Percentiles rank a stretch among this genome's conserved stretches.
phyloP scores from a whole-genome alignment of 2,113 vertebrate species.

The Labrus mixtus region DNA sequence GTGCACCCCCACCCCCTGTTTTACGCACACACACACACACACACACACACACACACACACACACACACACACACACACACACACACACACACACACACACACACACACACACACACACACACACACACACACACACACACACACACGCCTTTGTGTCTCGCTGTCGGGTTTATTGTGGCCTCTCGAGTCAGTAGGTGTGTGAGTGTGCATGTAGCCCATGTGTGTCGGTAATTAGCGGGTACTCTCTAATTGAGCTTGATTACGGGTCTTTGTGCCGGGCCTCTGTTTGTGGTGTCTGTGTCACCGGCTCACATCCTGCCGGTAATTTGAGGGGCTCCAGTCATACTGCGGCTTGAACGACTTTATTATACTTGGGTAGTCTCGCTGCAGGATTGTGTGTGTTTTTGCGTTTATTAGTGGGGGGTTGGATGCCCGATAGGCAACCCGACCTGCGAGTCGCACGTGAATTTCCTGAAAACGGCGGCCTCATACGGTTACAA shows the following conservation, averaged over 20 bases:
- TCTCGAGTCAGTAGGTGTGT: constrained; percentile 35
- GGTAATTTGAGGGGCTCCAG: constrained; percentile 49
- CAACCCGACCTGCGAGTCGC: constrained; percentile 18
- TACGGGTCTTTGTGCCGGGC: constrained; percentile 54
- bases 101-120: constrained; percentile 22
- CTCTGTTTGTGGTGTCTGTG: constrained; percentile 67
- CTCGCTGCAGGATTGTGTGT: constrained; percentile 16
- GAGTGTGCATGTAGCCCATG: constrained; percentile 10
- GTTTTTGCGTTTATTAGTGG: background rate
- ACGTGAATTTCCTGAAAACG: constrained; percentile 15
- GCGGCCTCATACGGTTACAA: constrained; percentile 32
- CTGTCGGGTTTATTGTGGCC: constrained; percentile 63
- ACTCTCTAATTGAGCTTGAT: constrained; percentile 80
- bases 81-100: constrained; percentile 23
- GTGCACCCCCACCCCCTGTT: constrained; percentile 46
- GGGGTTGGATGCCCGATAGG: constrained; percentile 1
- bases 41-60: constrained; percentile 23
- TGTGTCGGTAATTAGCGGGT: constrained; percentile 78
- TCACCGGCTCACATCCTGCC: constrained; percentile 68
- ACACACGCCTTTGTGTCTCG: constrained; percentile 73
- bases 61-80: constrained; percentile 30
- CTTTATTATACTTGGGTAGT: constrained; percentile 59
- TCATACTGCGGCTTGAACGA: constrained; percentile 68
- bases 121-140: constrained; percentile 26
- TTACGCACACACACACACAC: constrained; percentile 25